These are phyloP conservation scores for Idaea dimidiata DNA, from an alignment of 2,888 invertebrate species.

Conservation along the genomic window DNA sequence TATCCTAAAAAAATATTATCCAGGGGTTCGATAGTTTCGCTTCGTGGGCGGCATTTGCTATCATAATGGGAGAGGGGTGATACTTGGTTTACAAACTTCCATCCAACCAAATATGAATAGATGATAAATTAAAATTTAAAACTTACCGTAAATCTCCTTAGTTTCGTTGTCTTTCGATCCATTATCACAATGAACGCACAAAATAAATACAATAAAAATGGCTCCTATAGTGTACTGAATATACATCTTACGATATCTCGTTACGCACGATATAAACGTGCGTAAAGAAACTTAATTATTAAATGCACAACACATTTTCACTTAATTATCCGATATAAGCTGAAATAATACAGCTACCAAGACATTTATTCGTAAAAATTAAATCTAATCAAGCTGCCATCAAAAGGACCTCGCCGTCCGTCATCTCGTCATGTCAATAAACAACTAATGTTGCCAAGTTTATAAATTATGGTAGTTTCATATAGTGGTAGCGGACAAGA, in stretches of 20 bases:
- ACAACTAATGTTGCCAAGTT: conserved; percentile 67
- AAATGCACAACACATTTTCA: conserved; percentile 72
- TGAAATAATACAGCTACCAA: conserved; percentile 59
- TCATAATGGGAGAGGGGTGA: neutral
- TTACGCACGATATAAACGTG: conserved; percentile 59
- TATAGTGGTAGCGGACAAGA: too few relatives aligned
- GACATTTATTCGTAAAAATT: conserved; percentile 64
- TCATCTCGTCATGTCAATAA: conserved; percentile 78
- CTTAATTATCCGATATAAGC: conserved; percentile 51
- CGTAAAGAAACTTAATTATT: conserved; percentile 58
- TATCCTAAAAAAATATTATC: neutral
- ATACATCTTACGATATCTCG: conserved; percentile 68
- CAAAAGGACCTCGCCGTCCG: conserved; percentile 72
- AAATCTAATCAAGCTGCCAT: conserved; percentile 63
- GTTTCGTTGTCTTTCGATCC: conserved; percentile 75
- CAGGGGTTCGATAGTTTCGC: neutral
- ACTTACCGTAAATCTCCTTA: conserved; percentile 74
- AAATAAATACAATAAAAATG: conserved; percentile 81
- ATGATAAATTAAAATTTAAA: conserved; percentile 20
- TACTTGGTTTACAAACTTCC: neutral
- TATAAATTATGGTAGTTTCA: neutral
- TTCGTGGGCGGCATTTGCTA: conserved; percentile 3
- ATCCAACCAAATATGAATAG: conserved; percentile 5
- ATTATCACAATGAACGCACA: conserved; percentile 80
- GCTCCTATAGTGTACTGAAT: conserved; percentile 74